Conservation (phyloP, 2,797 vertebrate genomes). For the Miichthys miiuy region DNA sequence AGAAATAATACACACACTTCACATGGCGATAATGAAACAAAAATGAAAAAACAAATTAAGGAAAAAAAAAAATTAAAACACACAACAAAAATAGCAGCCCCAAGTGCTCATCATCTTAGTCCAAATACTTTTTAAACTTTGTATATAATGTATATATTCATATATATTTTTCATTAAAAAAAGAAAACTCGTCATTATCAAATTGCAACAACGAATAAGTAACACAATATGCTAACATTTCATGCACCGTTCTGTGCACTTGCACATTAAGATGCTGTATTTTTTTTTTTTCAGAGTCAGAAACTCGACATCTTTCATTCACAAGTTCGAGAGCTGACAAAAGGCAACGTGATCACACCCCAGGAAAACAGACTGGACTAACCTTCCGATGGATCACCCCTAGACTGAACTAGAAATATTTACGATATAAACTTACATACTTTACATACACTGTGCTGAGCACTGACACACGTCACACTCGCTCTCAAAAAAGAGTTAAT, state of each 20-base stretch:
- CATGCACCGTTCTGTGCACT: conserved; percentile 84
- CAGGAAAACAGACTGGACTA: conserved; percentile 78
- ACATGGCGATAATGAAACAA: conserved; percentile 87
- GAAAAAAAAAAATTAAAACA: conserved; percentile 71
- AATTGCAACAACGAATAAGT: conserved; percentile 88
- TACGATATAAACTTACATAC: conserved; percentile 78
- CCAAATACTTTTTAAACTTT: conserved; percentile 90
- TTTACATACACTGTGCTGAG: conserved; percentile 84
- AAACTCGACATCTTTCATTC: conserved; percentile 86
- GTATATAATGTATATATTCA: conserved; percentile 88
- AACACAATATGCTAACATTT: conserved; percentile 89
- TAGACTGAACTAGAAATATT: conserved; percentile 83
- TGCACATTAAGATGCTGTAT: conserved; percentile 86
- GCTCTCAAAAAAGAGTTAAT: conserved; percentile 86
- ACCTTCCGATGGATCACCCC: conserved; percentile 82
- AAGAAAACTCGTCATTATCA: conserved; percentile 85
- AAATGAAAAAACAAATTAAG: conserved; percentile 75
- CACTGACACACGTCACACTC: conserved; percentile 77
- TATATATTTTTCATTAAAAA: conserved; percentile 86
- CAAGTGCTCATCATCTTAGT: conserved; percentile 89
- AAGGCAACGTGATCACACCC: conserved; percentile 88
- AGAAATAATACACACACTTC: conserved; percentile 85
- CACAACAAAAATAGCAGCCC: conserved; percentile 88
- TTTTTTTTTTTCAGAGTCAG: conserved; percentile 79
- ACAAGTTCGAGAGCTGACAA: conserved; percentile 87